Percentiles rank a stretch among this genome's conserved stretches.
Evolutionary conservation across 2,113 vertebrate species (phyloP).

Genomic region (Cyphomyrus plagiostoma): DNA sequence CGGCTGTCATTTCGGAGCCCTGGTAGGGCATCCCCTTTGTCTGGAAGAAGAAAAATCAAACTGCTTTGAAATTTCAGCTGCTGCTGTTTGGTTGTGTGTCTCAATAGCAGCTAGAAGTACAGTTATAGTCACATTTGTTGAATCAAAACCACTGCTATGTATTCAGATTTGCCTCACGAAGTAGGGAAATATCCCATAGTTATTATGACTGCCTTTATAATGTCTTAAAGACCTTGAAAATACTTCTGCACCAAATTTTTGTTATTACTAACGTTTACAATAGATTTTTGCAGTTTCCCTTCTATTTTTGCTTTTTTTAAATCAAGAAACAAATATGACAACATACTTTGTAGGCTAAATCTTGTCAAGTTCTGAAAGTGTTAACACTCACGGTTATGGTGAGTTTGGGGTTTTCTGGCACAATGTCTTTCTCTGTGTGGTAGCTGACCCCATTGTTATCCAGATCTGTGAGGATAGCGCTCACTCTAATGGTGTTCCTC

Average conservation of each 20-base stretch:
- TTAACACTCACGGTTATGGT: conserved; percentile 48
- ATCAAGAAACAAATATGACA: neutral
- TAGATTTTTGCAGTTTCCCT: neutral
- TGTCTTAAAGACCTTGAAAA: neutral
- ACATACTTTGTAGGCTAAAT: neutral
- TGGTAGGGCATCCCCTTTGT: neutral
- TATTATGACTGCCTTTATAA: neutral
- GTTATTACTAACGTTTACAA: neutral
- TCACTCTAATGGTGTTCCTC: conserved; percentile 63
- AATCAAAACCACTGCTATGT: neutral
- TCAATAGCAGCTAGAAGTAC: neutral
- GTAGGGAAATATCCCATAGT: neutral
- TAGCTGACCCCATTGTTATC: conserved; percentile 23
- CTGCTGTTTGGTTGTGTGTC: neutral
- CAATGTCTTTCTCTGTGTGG: conserved; percentile 60
- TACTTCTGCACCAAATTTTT: neutral
- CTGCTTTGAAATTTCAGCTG: neutral
- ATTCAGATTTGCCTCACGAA: neutral
- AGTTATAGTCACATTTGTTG: no score
- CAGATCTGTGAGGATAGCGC: conserved; percentile 45
- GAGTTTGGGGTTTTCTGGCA: conserved; percentile 52
- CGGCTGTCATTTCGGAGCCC: conserved; percentile 26
- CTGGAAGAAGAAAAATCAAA: conserved; percentile 27
- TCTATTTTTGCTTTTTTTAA: neutral
- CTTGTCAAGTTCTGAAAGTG: neutral